Conservation (phyloP, 1,140 invertebrate genomes). For the Euwallacea similis region DNA sequence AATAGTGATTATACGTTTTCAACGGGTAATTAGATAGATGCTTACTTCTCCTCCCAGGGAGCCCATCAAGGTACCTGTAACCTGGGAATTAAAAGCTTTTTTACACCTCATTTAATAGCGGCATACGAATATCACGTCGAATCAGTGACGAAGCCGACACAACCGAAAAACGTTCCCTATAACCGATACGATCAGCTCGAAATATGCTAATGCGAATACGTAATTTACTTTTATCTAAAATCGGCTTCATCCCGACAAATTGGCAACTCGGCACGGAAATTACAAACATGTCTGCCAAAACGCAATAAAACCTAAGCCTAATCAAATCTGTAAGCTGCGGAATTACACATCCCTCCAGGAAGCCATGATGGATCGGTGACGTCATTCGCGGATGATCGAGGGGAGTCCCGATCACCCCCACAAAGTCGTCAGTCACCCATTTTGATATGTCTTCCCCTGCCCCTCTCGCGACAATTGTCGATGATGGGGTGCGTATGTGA, state of each 20-base stretch:
- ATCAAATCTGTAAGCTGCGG: slow-evolving; percentile 2
- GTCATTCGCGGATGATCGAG: slow-evolving; percentile 27
- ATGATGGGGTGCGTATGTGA: slow-evolving; percentile 21
- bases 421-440: slow-evolving; percentile 30
- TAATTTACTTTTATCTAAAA: slow-evolving; percentile 26
- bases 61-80: too few species aligned
- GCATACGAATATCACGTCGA: neutral
- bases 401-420: slow-evolving; percentile 22
- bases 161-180: slow-evolving; percentile 16
- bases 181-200: slow-evolving; percentile 18
- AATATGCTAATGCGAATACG: slow-evolving; percentile 28
- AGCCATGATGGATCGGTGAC: slow-evolving; percentile 34
- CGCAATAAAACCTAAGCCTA: neutral
- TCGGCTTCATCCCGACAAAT: slow-evolving; percentile 21
- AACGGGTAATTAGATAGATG: slow-evolving; percentile 3
- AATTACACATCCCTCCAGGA: slow-evolving; percentile 13
- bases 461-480: slow-evolving; percentile 14
- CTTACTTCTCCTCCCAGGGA: too few species aligned
- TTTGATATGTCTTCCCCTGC: slow-evolving; percentile 22
- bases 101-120: too few species aligned
- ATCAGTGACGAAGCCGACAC: neutral
- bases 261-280: slow-evolving; percentile 27
- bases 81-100: too few species aligned
- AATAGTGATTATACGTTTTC: slow-evolving; percentile 1
- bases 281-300: slow-evolving; percentile 11